These are phyloP conservation scores for Stramonita haemastoma DNA, from an alignment of 2,888 invertebrate species.

Conservation along the genomic window DNA sequence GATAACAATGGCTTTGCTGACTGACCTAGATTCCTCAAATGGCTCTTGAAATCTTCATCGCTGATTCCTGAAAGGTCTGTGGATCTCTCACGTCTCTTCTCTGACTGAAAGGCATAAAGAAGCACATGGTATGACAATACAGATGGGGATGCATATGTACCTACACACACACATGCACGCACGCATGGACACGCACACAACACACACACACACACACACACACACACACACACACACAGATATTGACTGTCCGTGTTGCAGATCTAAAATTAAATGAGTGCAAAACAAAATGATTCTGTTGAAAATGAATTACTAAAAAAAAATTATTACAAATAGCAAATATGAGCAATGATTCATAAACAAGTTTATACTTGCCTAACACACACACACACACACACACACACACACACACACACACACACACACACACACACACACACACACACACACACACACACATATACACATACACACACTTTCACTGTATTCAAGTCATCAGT, in stretches of 20 bases:
- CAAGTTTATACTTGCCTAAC: background rate
- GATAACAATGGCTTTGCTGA: background rate
- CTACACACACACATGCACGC: background rate
- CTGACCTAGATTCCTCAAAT: slow-evolving; percentile 59
- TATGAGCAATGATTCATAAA: too few relatives aligned
- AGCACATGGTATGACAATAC: background rate
- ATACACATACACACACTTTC: too few relatives aligned
- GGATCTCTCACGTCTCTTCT: slow-evolving; percentile 3
- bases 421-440: too few relatives aligned
- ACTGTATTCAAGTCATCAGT: too few relatives aligned
- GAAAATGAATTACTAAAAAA: too few relatives aligned
- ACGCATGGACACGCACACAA: background rate
- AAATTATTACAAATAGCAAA: too few relatives aligned
- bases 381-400: slow-evolving; percentile 18
- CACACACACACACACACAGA: background rate
- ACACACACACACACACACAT: too few relatives aligned
- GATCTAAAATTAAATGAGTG: too few relatives aligned
- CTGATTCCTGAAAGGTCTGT: slow-evolving; percentile 41
- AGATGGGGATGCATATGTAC: background rate
- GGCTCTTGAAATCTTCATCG: slow-evolving; percentile 63
- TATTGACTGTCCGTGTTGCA: background rate
- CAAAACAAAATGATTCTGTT: too few relatives aligned
- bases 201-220: slow-evolving; percentile 7
- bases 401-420: too few relatives aligned
- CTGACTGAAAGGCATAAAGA: background rate